Evolutionary conservation across 1,140 invertebrate genomes (phyloP).

Genomic region (Micrasema minimum): DNA sequence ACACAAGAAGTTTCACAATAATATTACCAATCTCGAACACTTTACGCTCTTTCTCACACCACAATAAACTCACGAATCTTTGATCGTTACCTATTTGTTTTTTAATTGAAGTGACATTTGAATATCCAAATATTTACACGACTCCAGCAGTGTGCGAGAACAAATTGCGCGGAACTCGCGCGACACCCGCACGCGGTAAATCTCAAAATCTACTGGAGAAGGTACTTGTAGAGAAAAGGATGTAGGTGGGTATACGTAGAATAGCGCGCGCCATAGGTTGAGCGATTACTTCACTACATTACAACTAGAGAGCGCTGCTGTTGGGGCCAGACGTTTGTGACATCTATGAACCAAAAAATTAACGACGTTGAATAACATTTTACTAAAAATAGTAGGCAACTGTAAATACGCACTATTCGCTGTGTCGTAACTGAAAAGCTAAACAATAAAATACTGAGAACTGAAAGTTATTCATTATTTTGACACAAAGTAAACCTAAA

Average conservation of each 20-base stretch:
- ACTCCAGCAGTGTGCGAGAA: conserved; percentile 29
- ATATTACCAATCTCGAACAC: conserved; percentile 19
- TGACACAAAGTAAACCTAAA: too few species aligned
- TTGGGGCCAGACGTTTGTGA: neutral
- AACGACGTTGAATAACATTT: too few species aligned
- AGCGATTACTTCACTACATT: neutral
- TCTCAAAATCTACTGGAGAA: conserved; percentile 39
- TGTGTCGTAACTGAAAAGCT: too few species aligned
- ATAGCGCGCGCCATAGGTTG: too few species aligned
- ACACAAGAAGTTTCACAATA: conserved; percentile 51
- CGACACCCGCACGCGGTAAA: conserved; percentile 21
- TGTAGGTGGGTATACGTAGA: too few species aligned
- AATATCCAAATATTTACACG: conserved; percentile 45
- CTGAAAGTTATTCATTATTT: too few species aligned
- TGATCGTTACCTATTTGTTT: conserved; percentile 16
- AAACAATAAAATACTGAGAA: too few species aligned
- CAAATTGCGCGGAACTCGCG: conserved; percentile 1
- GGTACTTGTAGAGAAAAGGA: neutral
- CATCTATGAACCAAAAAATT: too few species aligned
- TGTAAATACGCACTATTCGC: too few species aligned
- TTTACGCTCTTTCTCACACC: conserved; percentile 10
- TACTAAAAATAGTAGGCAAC: too few species aligned
- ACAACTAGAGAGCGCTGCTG: conserved; percentile 24
- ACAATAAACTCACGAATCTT: conserved; percentile 21
- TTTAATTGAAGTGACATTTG: conserved; percentile 38